phyloP scores from a whole-genome alignment of 2,113 vertebrate species.

The Heterotilapia buettikoferi region DNA sequence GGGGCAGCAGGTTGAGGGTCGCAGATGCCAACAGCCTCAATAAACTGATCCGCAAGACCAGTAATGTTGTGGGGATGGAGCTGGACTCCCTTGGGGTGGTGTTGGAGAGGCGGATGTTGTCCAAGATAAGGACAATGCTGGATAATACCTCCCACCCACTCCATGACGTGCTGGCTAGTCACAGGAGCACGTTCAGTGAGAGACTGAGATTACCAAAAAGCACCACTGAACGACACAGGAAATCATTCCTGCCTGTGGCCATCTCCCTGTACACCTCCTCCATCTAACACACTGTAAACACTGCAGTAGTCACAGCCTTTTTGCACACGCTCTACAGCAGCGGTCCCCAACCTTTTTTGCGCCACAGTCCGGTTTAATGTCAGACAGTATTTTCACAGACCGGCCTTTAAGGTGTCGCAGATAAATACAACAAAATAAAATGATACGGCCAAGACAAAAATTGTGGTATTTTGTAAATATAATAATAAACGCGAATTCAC shows the following conservation, averaged over 20 bases:
- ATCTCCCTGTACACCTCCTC: neutral
- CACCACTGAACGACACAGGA: neutral
- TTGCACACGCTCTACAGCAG: neutral
- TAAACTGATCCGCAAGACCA: neutral
- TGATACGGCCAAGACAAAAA: fast-evolving
- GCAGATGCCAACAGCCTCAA: neutral
- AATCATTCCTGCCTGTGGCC: neutral
- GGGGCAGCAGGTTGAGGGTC: neutral
- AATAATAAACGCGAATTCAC: neutral
- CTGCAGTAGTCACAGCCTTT: neutral
- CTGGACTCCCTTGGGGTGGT: neutral
- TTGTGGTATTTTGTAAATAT: neutral
- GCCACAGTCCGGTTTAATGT: fast-evolving
- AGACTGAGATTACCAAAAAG: neutral
- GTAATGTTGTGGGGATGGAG: neutral
- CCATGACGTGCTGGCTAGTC: neutral
- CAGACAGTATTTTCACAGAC: neutral
- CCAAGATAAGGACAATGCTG: neutral
- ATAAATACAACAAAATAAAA: neutral
- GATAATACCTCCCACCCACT: neutral
- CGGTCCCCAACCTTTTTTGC: fast-evolving
- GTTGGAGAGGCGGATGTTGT: neutral
- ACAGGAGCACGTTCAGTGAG: fast-evolving
- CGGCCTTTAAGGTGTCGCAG: neutral
- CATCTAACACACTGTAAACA: neutral